Evolutionary conservation across 2,888 invertebrate genomes (phyloP).

Genomic region (Lottia gigantea): DNA sequence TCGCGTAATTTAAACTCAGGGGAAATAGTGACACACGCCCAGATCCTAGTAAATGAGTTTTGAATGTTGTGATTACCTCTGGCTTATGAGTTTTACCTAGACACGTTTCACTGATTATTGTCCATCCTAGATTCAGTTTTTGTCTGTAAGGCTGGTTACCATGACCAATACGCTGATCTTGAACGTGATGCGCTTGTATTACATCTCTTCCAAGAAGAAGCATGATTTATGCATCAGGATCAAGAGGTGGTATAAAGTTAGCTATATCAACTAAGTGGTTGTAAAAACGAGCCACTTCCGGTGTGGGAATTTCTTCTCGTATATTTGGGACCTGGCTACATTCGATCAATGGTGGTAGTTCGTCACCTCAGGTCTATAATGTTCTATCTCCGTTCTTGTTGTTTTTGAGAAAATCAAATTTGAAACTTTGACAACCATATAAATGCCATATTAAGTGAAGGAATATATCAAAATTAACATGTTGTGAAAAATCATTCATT

Average conservation of each 20-base stretch:
- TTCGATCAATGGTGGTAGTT: constrained; percentile 30
- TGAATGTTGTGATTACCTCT: constrained; percentile 15
- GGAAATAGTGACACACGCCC: constrained; percentile 14
- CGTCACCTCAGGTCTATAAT: too few species aligned
- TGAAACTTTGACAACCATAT: too few species aligned
- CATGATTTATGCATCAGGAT: constrained; percentile 21
- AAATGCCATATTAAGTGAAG: too few species aligned
- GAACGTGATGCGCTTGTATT: constrained; percentile 25
- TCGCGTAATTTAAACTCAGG: constrained; percentile 16
- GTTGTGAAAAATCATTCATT: too few species aligned
- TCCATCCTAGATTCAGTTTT: constrained; percentile 23
- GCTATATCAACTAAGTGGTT: constrained; percentile 19
- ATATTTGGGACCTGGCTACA: constrained; percentile 29
- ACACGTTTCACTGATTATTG: constrained; percentile 24
- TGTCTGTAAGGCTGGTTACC: constrained; percentile 22
- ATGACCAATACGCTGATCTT: constrained; percentile 23
- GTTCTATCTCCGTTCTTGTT: too few species aligned
- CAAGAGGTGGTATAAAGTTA: constrained; percentile 19
- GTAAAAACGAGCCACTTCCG: constrained; percentile 20
- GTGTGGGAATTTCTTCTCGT: constrained; percentile 33
- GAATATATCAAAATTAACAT: too few species aligned
- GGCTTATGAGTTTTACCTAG: constrained; percentile 21
- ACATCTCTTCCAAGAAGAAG: constrained; percentile 26
- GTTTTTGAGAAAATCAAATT: too few species aligned
- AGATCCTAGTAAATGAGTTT: constrained; percentile 11